Evolutionary conservation across 1,140 invertebrate species (phyloP).

Genomic region (Zaprionus tsacasi): DNA sequence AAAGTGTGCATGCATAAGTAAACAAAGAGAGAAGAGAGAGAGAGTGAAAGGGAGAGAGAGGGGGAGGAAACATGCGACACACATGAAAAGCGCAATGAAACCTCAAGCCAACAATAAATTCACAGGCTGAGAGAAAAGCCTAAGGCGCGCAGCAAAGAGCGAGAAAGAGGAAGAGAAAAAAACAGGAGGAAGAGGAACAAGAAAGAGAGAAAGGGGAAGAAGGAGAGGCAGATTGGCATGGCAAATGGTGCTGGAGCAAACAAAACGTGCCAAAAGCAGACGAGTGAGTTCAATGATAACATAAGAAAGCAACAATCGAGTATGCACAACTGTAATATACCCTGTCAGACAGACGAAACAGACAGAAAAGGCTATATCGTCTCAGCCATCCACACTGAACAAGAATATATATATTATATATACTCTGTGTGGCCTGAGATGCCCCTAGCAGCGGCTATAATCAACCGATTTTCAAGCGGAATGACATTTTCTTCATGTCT

Average conservation of each 20-base stretch:
- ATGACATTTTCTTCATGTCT: too few species aligned
- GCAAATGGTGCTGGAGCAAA: conserved; percentile 46
- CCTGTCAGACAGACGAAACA: too few species aligned
- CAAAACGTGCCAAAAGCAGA: conserved; percentile 57
- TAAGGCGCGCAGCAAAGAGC: not conserved
- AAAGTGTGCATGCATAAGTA: conserved; percentile 55
- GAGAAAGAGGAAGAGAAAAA: not conserved
- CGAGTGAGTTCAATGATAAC: conserved; percentile 38
- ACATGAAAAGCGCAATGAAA: conserved; percentile 59
- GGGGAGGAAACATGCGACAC: conserved; percentile 1
- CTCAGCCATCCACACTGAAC: too few species aligned
- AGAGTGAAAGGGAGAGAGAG: not conserved
- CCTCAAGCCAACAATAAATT: conserved; percentile 64
- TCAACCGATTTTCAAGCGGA: too few species aligned
- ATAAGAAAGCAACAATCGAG: not conserved
- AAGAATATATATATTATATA: too few species aligned
- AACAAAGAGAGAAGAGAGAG: conserved; percentile 6
- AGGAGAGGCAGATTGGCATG: conserved; percentile 20
- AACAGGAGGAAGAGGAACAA: not conserved
- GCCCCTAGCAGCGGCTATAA: too few species aligned
- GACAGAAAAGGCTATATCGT: too few species aligned
- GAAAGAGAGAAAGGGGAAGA: not conserved
- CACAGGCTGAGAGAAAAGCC: conserved; percentile 10
- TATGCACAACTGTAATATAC: not conserved
- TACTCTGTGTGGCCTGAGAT: too few species aligned